Evolutionary conservation across 2,888 invertebrate species (phyloP), one percentile per base, ranked within the genome.

Genomic region (Mesorhabditis spiculigera): DNA sequence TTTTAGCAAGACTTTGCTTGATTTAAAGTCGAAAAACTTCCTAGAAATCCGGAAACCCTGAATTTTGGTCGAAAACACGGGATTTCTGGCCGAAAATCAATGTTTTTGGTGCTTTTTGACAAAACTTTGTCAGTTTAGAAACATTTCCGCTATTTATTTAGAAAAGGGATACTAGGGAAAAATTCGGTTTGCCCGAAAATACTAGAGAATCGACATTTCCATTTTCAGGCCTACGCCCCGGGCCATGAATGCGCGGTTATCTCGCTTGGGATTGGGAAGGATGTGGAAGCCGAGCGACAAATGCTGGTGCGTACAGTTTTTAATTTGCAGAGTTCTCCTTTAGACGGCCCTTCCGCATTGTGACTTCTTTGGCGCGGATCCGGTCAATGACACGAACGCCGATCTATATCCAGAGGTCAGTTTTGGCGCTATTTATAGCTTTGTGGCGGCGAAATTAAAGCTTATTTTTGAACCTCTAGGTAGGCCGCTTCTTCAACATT

Each of bases 261-360:
- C 13, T 78, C 78, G 4, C 68, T 78, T 8, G 78, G 78, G 45
- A 74, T 78, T 42, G 78, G 78, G 44, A 78, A 76, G 63, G 78
- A 78, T 69, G 76, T 78, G 28, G 73, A 73, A 58, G 76, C 78
- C 8, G 78, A 78, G 65, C 73, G 71, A 69, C 50, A 62, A 6
- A 78, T 78, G 78, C 70, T n/a, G 63, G 63, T 63, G 63, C 8
- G 63, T 10, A 28, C 6, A 63, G 41, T 63, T n/a, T 63, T 16
- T 8, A 6, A 63, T 63, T 28, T n/a, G 8, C 28, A 16, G 58
- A 50, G n/a, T 50, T n/a, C 58, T 13, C n/a, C 58, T 1, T 50
- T 28, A 72, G 63, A 67, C 63, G 16, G 50, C 70, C 42, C 61
- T 78, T 73, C 75, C 73, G 4, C 28, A 71, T 6, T 78, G 78